Evolutionary conservation across 2,113 vertebrate genomes (phyloP), one percentile per base, ranked within the genome.

Genomic region (Protobothrops flavoviridis): DNA sequence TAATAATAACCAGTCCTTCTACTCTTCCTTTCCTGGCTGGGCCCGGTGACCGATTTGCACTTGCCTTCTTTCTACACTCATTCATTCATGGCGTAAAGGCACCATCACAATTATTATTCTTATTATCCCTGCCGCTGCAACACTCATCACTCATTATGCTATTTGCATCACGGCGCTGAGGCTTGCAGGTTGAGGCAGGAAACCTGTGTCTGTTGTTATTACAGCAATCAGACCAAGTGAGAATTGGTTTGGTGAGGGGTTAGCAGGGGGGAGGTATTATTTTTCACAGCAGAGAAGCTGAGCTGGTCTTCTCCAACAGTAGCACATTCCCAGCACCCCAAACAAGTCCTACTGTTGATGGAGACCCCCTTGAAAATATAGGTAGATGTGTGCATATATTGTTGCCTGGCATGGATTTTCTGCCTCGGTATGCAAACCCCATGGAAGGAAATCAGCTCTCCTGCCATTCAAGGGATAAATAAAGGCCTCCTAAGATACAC

Each of bases 101-200:
- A 96, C 97, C 97, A 97, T 96, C 96, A 95, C 9, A 17, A 85
- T 93, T 90, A 93, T 87, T 91, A 53, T 96, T 97, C 96, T 96
- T 97, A 96, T 96, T 97, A 97, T 97, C 96, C 96, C 96, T 90
- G 94, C 95, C 94, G 90, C 92, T 85, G 88, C 94, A 89, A 95
- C 94, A 92, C 95, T 97, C 97, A 97, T 97, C 97, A 97, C 96
- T 97, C 96, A 95, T 96, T 96, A 97, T 95, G 96, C 96, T 97
- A 97, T 97, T 97, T 97, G 97, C 97, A 97, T 97, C 96, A 96
- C 95, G 95, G 96, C 95, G 96, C 94, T 94, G 95, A 23, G 56
- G 96, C 96, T 97, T 97, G 97, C 96, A 97, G 96, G 97, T 97
- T 97, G 97, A 97, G 96, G 96, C 96, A 97, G 96, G 96, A 96